phyloP scores from a whole-genome alignment of 2,113 vertebrate genomes.

The Myotis lucifugus region DNA sequence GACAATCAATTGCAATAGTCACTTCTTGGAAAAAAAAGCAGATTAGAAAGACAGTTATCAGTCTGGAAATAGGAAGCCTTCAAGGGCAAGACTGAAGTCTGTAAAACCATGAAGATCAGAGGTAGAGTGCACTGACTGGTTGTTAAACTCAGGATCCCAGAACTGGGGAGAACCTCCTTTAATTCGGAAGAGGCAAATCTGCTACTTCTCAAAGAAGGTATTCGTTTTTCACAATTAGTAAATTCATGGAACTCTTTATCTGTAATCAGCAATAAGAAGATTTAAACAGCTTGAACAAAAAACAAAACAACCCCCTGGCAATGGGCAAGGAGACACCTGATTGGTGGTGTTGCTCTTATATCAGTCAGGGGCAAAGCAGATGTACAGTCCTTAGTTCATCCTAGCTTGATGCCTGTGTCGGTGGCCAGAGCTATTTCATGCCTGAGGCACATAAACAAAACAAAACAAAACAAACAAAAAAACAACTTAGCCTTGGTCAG shows the following conservation, averaged over 20 bases:
- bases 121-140: accelerated
- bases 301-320: too few species aligned
- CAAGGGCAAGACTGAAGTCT: background rate
- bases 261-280: background rate
- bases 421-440: too few species aligned
- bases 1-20: accelerated
- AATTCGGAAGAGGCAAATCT: background rate
- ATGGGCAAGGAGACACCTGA: too few species aligned
- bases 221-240: background rate
- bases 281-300: too few species aligned
- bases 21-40: accelerated
- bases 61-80: accelerated
- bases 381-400: too few species aligned
- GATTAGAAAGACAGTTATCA: accelerated
- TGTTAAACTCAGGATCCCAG: background rate
- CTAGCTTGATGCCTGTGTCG: too few species aligned
- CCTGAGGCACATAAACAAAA: too few species aligned
- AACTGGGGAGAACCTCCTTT: background rate
- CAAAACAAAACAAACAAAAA: too few species aligned
- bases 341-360: too few species aligned
- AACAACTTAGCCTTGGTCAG: too few species aligned
- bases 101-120: background rate
- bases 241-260: accelerated
- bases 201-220: background rate
- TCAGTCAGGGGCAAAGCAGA: too few species aligned